These are phyloP conservation scores for Sycon ciliatum DNA, from an alignment of 37 sponge, comb jelly and placozoan genomes.

Conservation along the genomic window DNA sequence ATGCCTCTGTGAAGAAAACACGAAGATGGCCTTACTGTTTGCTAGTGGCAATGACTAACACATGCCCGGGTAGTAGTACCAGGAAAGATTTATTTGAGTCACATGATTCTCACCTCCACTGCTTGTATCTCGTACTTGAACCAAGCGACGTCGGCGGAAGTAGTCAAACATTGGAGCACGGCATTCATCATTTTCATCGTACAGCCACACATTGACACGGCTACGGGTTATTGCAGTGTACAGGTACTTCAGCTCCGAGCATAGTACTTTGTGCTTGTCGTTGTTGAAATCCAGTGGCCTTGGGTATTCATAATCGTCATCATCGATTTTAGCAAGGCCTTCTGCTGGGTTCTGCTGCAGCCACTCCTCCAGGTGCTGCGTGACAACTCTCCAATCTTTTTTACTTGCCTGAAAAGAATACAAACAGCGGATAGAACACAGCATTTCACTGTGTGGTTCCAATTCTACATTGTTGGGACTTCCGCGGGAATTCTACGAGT, in stretches of 20 bases:
- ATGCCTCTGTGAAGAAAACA: too few relatives aligned
- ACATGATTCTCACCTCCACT: conserved; percentile 5
- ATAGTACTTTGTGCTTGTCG: conserved; percentile 42
- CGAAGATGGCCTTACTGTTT: too few relatives aligned
- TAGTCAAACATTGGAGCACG: conserved; percentile 41
- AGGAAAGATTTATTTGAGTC: too few relatives aligned
- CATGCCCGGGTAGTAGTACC: too few relatives aligned
- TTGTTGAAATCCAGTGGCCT: conserved; percentile 45
- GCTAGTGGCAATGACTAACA: too few relatives aligned
- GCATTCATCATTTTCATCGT: conserved; percentile 37
- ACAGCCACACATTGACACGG: conserved; percentile 63
- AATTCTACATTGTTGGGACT: too few relatives aligned
- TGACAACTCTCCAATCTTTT: conserved; percentile 64
- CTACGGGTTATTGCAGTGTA: conserved; percentile 75
- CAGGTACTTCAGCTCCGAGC: conserved; percentile 63
- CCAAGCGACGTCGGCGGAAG: conserved; percentile 30
- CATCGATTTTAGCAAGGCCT: not conserved
- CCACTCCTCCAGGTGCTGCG: not conserved
- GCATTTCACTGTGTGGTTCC: too few relatives aligned
- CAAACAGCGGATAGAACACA: not conserved
- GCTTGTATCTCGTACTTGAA: conserved; percentile 22
- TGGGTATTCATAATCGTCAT: not conserved
- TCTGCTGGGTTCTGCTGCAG: not conserved
- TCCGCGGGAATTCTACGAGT: too few relatives aligned
- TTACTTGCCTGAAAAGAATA: conserved; percentile 20